Base-by-base conservation (phyloP, 2,888 invertebrate genomes). In the Melieria picta region DNA sequence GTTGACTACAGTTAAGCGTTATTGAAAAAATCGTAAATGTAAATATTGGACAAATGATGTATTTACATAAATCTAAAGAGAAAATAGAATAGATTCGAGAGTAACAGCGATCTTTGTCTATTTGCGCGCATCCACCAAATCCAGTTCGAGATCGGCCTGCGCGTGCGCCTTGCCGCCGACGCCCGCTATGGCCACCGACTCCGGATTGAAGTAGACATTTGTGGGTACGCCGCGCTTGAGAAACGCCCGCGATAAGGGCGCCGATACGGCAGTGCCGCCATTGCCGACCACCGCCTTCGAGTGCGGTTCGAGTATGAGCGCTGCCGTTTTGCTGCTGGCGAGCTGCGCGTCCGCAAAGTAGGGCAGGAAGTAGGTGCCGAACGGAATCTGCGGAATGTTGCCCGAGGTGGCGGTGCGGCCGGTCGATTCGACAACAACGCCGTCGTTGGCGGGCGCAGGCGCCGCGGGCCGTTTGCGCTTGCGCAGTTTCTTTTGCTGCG, bases 101-200 rank as follows among this genome's bases (percentile, higher is more conserved):
- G 30, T 30, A 30, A 30, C 30, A 30, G 30, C 30, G 30, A 30
- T 30, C 30, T 30, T 30, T 30, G 30, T 30, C 30, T 30, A 30
- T 30, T 30, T 30, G 2, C 30, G 62, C 56, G 9, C 47, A 48
- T 65, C 52, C 63, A 83, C 83, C 77, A 84, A 81, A 79, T 90
- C 90, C 73, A 91, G 80, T 79, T 90, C 90, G 74, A 94, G 89
- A 83, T 93, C 92, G 69, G 93, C 92, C 80, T 93, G 90, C 0
- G 93, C 93, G 81, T 93, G 92, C 0, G 93, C 93, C 64, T 91
- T 89, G 7, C 93, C 93, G 5, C 93, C 93, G 48, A 92, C 93
- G 6, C 93, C 93, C 4, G 90, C 93, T 5, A 93, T 89, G 4
- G 93, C 93, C 0, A 92, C 89, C 0, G 93, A 91, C 73, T 89